Evolutionary conservation across 2,888 invertebrate genomes (phyloP), one percentile per base, ranked within the genome.

Genomic region (Mythimna ferrago): DNA sequence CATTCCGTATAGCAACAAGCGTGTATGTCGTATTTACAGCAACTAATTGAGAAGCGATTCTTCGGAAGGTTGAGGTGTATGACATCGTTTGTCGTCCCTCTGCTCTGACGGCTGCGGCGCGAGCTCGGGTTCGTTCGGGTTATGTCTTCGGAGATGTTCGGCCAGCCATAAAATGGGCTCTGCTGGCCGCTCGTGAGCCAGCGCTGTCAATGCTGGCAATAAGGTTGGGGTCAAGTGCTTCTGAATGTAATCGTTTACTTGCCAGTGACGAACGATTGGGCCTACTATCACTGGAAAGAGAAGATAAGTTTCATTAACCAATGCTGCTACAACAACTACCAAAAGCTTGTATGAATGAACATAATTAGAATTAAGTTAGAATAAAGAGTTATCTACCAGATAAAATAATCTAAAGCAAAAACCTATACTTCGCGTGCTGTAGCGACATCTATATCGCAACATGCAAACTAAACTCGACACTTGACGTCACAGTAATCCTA

Each of bases 111-210:
- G 76, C 72, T 91, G 92, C 0, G 93, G 86, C 1, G 89, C 93
- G 7, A 93, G 53, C 64, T 94, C 96, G 0, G 98, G 98, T 89
- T 97, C 97, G 89, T 98, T 98, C 6, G 98, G 98, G 94, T 98
- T 98, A 91, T 98, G 97, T 58, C 96, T 93, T 9, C 97, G 93
- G 57, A 99, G 93, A 97, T 98, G 97, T 82, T 98, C 97, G 2
- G 98, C 98, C 58, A 99, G 93, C 97, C 98, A 98, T 44, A 97
- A 90, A 56, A 98, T 93, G 0, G 98, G 98, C 91, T 98, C 98
- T 0, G 96, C 94, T 0, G 98, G 98, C 80, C 97, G 97, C 86
- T 97, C 96, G 92, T 93, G 97, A 92, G 97, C 97, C 41, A 98
- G 94, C 87, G 98, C 97, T 1, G 97, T 96, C 66, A 98, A 91